Percentiles rank a stretch among this genome's conserved stretches.
phyloP scores from a whole-genome alignment of 2,888 invertebrate genomes.

The Clusia tigrina region DNA sequence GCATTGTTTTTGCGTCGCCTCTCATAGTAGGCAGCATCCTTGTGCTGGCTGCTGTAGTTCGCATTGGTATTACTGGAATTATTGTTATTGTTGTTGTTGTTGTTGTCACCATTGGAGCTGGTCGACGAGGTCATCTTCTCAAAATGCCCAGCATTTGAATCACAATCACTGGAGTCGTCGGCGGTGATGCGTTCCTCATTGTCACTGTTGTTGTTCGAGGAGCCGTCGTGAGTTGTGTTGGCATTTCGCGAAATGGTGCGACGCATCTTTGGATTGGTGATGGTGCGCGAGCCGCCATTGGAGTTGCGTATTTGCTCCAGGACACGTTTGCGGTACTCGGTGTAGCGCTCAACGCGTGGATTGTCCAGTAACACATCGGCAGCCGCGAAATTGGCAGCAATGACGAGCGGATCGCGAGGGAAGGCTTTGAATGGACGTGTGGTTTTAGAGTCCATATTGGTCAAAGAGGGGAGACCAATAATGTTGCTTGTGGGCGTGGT shows the following conservation, averaged over 20 bases:
- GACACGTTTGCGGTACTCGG: slow-evolving; percentile 72
- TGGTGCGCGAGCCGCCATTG: slow-evolving; percentile 68
- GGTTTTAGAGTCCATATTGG: slow-evolving; percentile 58
- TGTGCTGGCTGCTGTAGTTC: slow-evolving; percentile 54
- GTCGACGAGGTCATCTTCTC: slow-evolving; percentile 34
- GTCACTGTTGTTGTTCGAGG: slow-evolving; percentile 56
- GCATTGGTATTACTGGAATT: slow-evolving; percentile 9
- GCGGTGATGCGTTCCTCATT: slow-evolving; percentile 54
- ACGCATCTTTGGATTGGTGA: slow-evolving; percentile 78
- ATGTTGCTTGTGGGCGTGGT: slow-evolving; percentile 39
- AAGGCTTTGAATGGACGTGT: slow-evolving; percentile 76
- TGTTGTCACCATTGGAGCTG: slow-evolving; percentile 13
- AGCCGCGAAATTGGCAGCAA: slow-evolving; percentile 70
- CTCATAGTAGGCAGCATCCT: slow-evolving; percentile 88
- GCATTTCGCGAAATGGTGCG: slow-evolving; percentile 63
- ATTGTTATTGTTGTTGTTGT: slow-evolving; percentile 24
- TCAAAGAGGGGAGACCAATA: slow-evolving; percentile 23
- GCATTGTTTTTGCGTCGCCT: slow-evolving; percentile 91
- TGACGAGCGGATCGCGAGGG: slow-evolving; percentile 73
- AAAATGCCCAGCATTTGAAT: slow-evolving; percentile 54
- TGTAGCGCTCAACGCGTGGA: slow-evolving; percentile 73
- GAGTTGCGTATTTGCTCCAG: slow-evolving; percentile 72
- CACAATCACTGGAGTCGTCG: slow-evolving; percentile 60
- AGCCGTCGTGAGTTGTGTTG: slow-evolving; percentile 45
- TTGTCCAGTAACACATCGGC: slow-evolving; percentile 66